Conservation (phyloP, 1,140 invertebrate species). For the Teleopsis dalmanni region DNA sequence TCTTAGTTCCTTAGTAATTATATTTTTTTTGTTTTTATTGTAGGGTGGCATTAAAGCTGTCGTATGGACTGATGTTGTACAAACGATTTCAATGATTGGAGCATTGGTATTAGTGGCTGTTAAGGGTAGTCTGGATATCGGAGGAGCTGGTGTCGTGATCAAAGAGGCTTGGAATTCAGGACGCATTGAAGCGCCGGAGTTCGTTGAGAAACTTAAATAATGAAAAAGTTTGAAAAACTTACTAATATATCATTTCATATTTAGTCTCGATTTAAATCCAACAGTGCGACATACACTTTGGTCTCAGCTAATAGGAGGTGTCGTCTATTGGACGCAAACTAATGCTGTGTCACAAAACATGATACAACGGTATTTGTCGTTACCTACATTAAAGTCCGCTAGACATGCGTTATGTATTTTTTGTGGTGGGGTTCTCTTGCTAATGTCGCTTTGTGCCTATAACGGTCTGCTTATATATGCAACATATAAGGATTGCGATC, state of each 20-base stretch:
- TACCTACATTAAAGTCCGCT: slow-evolving; percentile 58
- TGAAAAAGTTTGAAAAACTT: background rate
- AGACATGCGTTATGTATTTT: slow-evolving; percentile 55
- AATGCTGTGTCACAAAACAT: slow-evolving; percentile 74
- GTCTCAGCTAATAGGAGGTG: slow-evolving; percentile 68
- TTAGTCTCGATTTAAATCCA: slow-evolving; percentile 65
- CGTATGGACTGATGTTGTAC: slow-evolving; percentile 80
- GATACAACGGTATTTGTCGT: slow-evolving; percentile 60
- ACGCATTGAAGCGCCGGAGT: slow-evolving; percentile 35
- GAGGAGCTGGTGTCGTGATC: slow-evolving; percentile 59
- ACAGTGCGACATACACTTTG: slow-evolving; percentile 71
- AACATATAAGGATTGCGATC: slow-evolving; percentile 66
- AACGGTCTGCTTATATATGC: slow-evolving; percentile 70
- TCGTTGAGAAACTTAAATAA: slow-evolving; percentile 6
- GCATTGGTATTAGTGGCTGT: slow-evolving; percentile 61
- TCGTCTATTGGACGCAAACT: slow-evolving; percentile 65
- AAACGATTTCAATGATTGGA: slow-evolving; percentile 68
- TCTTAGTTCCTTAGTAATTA: too few species aligned
- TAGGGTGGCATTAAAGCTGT: slow-evolving; percentile 81
- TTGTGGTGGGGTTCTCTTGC: slow-evolving; percentile 47
- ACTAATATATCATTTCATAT: background rate
- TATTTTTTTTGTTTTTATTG: background rate
- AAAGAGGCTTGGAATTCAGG: slow-evolving; percentile 36
- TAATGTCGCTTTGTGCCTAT: slow-evolving; percentile 56
- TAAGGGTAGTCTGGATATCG: slow-evolving; percentile 56